Evolutionary conservation across 2,797 vertebrate genomes (phyloP), one percentile per base, ranked within the genome.

Genomic region (Heteromormyrus szaboi): DNA sequence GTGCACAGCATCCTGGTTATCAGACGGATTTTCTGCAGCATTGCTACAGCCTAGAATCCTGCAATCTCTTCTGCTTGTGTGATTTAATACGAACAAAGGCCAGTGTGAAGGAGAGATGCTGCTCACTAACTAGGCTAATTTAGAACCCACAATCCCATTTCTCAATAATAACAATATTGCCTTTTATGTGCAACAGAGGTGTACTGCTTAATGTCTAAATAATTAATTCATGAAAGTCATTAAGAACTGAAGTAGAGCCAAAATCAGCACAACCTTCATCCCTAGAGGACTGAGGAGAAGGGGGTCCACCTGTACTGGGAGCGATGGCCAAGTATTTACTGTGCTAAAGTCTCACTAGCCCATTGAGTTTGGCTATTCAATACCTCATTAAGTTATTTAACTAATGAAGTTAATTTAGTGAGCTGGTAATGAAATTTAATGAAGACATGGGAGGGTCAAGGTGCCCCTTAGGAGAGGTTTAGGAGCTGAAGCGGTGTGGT

Each of bases 381-480:
- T 72, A 72, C 68, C 68, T 72, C 68, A 72, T 72, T 72, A 72
- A 37, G 68, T 72, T 72, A 72, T 72, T 72, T 72, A 72, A 72
- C 68, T 72, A 72, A 72, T 72, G 37, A 37, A 72, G 68, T 72
- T 72, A 72, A 72, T 72, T 72, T 37, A 72, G 68, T 72, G 29
- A 72, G 68, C 29, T 72, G 33, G 65, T 37, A 37, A 33, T 37
- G 68, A 17, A 72, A 37, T 72, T 37, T 72, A 72, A 72, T 37
- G 29, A 72, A 72, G 68, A 72, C 33, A 37, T 72, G 68, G 68
- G 14, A 72, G 29, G 65, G 29, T 33, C 33, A 14, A 72, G 68
- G 33, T 37, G 68, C 14, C 68, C 33, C 29, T 37, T 33, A 41
- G 33, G 68, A 72, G 33, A 72, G 68, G 29, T 14, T 19, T 37